phyloP scores from a whole-genome alignment of 1,140 invertebrate species.

The Pantala flavescens region DNA sequence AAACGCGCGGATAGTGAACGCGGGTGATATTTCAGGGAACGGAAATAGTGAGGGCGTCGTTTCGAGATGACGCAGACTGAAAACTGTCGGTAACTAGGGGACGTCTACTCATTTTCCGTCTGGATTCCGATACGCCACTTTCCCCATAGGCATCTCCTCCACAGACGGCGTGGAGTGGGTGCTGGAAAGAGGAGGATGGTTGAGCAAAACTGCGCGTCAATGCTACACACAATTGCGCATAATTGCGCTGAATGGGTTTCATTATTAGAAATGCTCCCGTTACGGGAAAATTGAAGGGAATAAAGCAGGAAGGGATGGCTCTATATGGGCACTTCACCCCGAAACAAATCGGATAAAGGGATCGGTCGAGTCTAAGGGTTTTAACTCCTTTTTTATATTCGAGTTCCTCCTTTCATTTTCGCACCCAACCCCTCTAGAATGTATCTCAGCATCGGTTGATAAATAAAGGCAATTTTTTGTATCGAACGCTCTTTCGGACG shows the following conservation, averaged over 20 bases:
- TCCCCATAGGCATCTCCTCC: too few species aligned
- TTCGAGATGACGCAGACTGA: too few species aligned
- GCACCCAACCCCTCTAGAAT: neutral
- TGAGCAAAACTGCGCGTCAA: neutral
- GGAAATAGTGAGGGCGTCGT: too few species aligned
- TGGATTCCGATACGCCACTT: too few species aligned
- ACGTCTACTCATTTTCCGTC: too few species aligned
- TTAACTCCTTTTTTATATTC: neutral
- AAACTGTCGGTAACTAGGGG: too few species aligned
- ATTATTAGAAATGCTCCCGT: neutral
- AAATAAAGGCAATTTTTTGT: too few species aligned
- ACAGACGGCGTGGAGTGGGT: too few species aligned
- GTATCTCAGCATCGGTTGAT: too few species aligned
- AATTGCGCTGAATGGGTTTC: conserved; percentile 4
- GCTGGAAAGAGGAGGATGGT: neutral
- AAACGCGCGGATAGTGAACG: too few species aligned
- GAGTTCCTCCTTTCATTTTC: neutral
- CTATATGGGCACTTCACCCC: neutral
- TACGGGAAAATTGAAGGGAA: neutral
- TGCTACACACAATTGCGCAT: neutral
- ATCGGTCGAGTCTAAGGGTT: neutral
- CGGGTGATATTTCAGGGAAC: too few species aligned
- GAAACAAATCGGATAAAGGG: neutral
- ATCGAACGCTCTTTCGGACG: too few species aligned
- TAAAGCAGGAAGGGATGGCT: neutral